Evolutionary conservation across 2,888 invertebrate species (phyloP).

Genomic region (Incurvaria masculella): DNA sequence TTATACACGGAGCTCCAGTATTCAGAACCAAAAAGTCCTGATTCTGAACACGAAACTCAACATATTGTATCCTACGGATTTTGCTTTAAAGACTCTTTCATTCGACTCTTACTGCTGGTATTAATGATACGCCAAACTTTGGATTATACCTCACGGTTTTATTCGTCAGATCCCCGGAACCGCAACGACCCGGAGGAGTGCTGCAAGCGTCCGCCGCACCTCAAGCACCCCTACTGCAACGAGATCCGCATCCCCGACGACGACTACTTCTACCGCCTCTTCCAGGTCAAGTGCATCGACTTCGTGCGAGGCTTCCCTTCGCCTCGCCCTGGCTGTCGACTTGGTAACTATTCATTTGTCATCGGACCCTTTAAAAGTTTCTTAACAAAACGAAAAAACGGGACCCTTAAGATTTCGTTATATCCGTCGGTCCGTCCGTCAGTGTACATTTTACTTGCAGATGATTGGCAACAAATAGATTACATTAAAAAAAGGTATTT

Average conservation of each 20-base stretch:
- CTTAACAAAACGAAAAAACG: no score
- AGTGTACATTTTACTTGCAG: no score
- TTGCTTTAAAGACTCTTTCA: background rate
- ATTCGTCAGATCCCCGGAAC: constrained; percentile 70
- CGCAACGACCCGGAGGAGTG: constrained; percentile 91
- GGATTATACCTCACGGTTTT: constrained; percentile 2
- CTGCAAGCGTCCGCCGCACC: constrained; percentile 75
- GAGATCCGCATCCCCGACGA: constrained; percentile 86
- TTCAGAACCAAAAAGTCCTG: no score
- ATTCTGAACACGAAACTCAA: no score
- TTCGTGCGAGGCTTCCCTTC: constrained; percentile 88
- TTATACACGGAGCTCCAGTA: no score
- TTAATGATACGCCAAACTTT: background rate
- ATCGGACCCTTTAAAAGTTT: no score
- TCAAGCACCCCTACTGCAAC: constrained; percentile 88
- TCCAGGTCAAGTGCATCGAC: constrained; percentile 83
- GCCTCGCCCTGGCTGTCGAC: constrained; percentile 80
- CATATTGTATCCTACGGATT: background rate
- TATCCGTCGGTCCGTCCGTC: no score
- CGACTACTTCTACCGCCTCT: constrained; percentile 86
- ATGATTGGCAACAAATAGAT: no score
- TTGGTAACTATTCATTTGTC: no score
- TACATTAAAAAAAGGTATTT: no score
- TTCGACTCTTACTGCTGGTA: background rate
- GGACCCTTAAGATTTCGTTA: no score